phyloP scores from a whole-genome alignment of 2,888 invertebrate species.

The Cantharis lateralis region DNA sequence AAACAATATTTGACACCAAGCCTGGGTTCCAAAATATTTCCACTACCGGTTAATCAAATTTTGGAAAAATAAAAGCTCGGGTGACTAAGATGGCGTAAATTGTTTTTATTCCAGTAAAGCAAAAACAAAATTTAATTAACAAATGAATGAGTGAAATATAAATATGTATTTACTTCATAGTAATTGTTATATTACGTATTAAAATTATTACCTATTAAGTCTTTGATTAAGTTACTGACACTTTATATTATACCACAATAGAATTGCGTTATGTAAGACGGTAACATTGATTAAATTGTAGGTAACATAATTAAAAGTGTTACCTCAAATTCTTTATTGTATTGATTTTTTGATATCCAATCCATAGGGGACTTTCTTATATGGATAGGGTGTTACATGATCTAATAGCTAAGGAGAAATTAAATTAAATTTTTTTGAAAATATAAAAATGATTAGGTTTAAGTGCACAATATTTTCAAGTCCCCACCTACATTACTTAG shows the following conservation, averaged over 20 bases:
- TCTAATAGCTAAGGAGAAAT: not conserved
- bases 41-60: too few relatives aligned
- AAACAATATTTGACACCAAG: too few relatives aligned
- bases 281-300: not conserved
- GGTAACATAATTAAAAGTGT: not conserved
- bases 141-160: too few relatives aligned
- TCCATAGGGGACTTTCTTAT: not conserved
- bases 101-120: too few relatives aligned
- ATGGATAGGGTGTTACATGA: not conserved
- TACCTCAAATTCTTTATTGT: not conserved
- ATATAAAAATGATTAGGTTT: conserved; percentile 5
- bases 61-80: too few relatives aligned
- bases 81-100: not conserved
- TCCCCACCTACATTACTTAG: conserved; percentile 22
- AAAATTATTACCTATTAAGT: not conserved
- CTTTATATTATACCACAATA: not conserved
- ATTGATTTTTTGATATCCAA: not conserved
- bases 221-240: not conserved
- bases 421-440: not conserved
- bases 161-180: too few relatives aligned
- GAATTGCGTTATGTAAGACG: not conserved
- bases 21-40: too few relatives aligned
- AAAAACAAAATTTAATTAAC: too few relatives aligned
- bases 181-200: not conserved
- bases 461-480: conserved; percentile 10